Base-by-base conservation (phyloP, 2,113 vertebrate genomes). In the Megaleporinus macrocephalus region DNA sequence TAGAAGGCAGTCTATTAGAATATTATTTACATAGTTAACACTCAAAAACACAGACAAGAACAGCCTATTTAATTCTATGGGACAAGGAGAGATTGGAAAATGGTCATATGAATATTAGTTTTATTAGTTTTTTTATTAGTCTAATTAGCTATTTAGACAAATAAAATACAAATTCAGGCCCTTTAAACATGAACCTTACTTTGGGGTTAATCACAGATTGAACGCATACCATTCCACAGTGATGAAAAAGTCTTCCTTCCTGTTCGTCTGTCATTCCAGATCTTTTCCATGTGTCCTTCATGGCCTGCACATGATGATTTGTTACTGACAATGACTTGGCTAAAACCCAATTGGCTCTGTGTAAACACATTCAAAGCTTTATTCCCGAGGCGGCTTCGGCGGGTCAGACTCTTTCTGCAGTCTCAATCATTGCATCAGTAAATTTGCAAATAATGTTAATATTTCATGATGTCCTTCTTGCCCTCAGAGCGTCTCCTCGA, bases 251-350 rank as follows among this genome's bases (percentile, higher is more conserved):
- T 6, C 44, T 72, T 47, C 24, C 2, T 72, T 72, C 78, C 14
- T 29, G 9, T 29, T 11, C 36, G 29, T 71, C 51, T 57, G 55
- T n/a, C 55, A 61, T 61, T 61, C n/a, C 57, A 61, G 66, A 72
- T 61, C 36, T 29, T 18, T 72, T 44, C 78, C 33, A 72, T 79
- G 55, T 72, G 68, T 44, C 44, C 36, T 62, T 80, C 33, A n/a
- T 61, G 26, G 12, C 6, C 12, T 80, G 18, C 13, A 29, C 5
- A 68, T n/a, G 55, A 72, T 47, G 68, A 61, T 79, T 79, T 72
- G 36, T 49, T 53, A 72, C 24, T 47, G 51, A 47, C 53, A 61
- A 5, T 33, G 53, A 16, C 53, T 47, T 61, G 66, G 36, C 30
- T 15, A 36, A 24, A 71, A 22, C 5, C 30, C 66, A 72, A 72